phyloP scores from a whole-genome alignment of 2,113 vertebrate species.

The Megaceryle maxima region DNA sequence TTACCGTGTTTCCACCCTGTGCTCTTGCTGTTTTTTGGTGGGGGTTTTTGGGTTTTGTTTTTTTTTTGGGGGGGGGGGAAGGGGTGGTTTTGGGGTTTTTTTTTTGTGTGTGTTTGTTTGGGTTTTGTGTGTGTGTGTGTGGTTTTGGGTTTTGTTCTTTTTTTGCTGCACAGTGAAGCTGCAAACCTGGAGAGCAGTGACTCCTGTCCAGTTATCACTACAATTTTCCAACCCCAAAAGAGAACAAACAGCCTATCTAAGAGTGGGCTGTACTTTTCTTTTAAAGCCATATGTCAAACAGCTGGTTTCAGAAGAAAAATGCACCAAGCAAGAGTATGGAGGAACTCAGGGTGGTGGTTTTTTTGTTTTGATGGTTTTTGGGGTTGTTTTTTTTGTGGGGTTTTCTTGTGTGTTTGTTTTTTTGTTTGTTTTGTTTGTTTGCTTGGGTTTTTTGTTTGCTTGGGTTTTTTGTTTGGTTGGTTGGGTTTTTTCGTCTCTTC shows the following conservation, averaged over 20 bases:
- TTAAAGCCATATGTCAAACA: constrained; percentile 53
- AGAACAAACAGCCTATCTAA: neutral
- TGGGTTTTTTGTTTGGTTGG: neutral
- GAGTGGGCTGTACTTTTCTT: neutral
- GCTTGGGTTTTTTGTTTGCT: neutral
- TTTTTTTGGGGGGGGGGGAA: too few relatives aligned
- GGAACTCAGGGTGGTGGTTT: neutral
- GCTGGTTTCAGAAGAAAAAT: constrained; percentile 25
- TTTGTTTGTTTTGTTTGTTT: too few relatives aligned
- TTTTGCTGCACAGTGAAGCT: neutral
- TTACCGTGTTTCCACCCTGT: too few relatives aligned
- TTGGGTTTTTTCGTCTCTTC: neutral
- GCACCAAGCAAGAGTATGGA: constrained; percentile 7
- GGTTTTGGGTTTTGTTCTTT: too few relatives aligned
- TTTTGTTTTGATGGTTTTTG: too few relatives aligned
- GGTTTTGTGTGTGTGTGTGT: too few relatives aligned
- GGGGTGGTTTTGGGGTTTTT: too few relatives aligned
- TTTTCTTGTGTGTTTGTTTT: neutral
- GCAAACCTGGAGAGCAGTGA: neutral
- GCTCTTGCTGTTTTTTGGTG: too few relatives aligned
- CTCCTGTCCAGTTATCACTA: neutral
- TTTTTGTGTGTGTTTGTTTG: too few relatives aligned
- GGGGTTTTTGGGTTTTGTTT: too few relatives aligned
- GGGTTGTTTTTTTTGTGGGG: too few relatives aligned
- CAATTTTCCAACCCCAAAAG: neutral